Conservation (phyloP, 2,888 invertebrate species). For the Amblyteles armatorius region DNA sequence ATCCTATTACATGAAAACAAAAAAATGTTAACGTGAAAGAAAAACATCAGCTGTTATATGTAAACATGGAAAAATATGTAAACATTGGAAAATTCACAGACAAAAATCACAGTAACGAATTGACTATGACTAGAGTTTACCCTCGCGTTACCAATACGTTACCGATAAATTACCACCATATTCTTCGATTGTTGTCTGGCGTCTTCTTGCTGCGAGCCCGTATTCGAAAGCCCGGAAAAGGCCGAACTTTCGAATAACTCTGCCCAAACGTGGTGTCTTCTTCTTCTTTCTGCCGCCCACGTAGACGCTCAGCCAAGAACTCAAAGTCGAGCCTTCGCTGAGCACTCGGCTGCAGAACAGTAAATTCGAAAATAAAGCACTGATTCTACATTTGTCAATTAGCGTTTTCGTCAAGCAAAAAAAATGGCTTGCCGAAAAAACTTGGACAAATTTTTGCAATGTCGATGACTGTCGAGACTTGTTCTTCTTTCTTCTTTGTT, state of each 20-base stretch:
- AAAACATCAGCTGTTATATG: slow-evolving; percentile 23
- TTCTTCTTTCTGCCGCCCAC: slow-evolving; percentile 41
- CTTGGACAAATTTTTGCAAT: slow-evolving; percentile 42
- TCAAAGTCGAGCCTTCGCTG: slow-evolving; percentile 58
- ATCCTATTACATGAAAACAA: not conserved
- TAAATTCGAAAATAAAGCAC: slow-evolving; percentile 39
- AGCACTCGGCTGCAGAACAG: slow-evolving; percentile 19
- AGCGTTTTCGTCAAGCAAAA: slow-evolving; percentile 50
- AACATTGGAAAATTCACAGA: slow-evolving; percentile 36
- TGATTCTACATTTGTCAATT: slow-evolving; percentile 60
- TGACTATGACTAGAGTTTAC: slow-evolving; percentile 27
- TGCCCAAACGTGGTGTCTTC: not conserved
- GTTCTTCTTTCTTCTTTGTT: slow-evolving; percentile 37
- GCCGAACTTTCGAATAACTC: slow-evolving; percentile 54
- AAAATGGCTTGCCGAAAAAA: slow-evolving; percentile 45
- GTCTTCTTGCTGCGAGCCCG: slow-evolving; percentile 32
- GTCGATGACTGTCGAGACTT: slow-evolving; percentile 8
- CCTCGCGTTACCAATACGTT: slow-evolving; percentile 63
- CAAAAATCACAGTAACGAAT: slow-evolving; percentile 10
- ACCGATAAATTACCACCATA: slow-evolving; percentile 44
- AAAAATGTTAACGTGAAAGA: slow-evolving; percentile 1
- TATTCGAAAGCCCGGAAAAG: slow-evolving; percentile 61
- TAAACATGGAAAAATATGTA: slow-evolving; percentile 32
- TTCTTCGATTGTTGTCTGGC: slow-evolving; percentile 6
- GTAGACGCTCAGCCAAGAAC: slow-evolving; percentile 55